Evolutionary conservation across 2,113 vertebrate species (phyloP), one percentile per base, ranked within the genome.

Genomic region (Mus pahari): DNA sequence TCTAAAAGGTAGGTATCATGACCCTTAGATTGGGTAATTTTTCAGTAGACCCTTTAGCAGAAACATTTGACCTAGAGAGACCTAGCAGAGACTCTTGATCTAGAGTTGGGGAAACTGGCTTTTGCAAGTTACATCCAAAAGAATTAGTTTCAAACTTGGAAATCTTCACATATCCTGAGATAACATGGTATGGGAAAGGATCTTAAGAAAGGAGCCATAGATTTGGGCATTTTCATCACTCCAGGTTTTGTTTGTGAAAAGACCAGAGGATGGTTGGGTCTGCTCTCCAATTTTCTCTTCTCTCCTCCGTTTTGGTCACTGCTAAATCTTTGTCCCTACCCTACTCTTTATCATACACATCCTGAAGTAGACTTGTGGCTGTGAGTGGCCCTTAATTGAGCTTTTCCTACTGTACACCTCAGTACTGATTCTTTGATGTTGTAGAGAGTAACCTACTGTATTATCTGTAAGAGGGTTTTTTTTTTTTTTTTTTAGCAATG

Each of bases 401-500:
- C 70, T 83, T 89, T 84, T 53, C 64, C 86, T n/a, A 62, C 26
- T n/a, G 39, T 13, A 60, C 4, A 7, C 39, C 42, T 84, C 3
- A 36, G 58, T 39, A 79, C 55, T n/a, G 20, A 2, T 84, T 33
- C 55, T 60, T 36, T 55, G 82, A 31, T 95, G 55, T n/a, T 26
- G 89, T 60, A 91, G 86, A 92, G 97, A 89, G 89, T 78, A 55
- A 82, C 91, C 94, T 73, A 22, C 74, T 91, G 95, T 92, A 74
- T 96, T 82, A 97, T 19, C 6, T 36, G 39, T 73, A 94, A 90
- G 84, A 79, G 0, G 1, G 1, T 48, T 48, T 48, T 48, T 48
- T 53, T 53, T 13, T 53, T 53, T 53, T 12, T 53, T 28, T 60
- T 55, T 74, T 77, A 64, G 86, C 78, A 70, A 0, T 22, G 83